Percentiles rank a stretch among this genome's conserved stretches.
phyloP scores from a whole-genome alignment of 23 tunicate genomes.

The Oikopleura vanhoeffeni region DNA sequence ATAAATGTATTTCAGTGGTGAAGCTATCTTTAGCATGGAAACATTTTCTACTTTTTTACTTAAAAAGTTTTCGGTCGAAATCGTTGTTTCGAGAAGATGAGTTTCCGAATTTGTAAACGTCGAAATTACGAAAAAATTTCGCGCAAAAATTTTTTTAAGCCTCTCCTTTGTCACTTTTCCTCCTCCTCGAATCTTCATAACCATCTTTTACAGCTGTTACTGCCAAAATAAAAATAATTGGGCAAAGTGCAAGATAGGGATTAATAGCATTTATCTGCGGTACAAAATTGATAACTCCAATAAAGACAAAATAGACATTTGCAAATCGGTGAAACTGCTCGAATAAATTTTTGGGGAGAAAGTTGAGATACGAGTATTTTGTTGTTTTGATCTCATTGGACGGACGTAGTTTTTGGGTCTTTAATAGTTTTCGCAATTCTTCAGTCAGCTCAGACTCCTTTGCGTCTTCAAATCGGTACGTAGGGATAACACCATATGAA shows the following conservation, averaged over 20 bases:
- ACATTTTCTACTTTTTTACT: too few relatives aligned
- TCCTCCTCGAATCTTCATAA: slow-evolving; percentile 77
- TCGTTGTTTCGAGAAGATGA: too few relatives aligned
- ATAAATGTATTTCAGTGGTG: too few relatives aligned
- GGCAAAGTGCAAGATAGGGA: slow-evolving; percentile 60
- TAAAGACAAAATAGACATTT: slow-evolving; percentile 73
- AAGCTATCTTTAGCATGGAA: too few relatives aligned
- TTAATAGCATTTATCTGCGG: slow-evolving; percentile 66
- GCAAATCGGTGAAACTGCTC: slow-evolving; percentile 82
- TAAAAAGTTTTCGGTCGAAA: too few relatives aligned
- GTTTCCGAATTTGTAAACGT: background rate
- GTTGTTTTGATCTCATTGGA: slow-evolving; percentile 47
- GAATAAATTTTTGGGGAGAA: slow-evolving; percentile 61
- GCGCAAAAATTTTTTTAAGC: background rate
- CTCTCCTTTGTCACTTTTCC: slow-evolving; percentile 36
- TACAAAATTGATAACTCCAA: slow-evolving; percentile 52
- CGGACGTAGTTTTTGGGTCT: background rate
- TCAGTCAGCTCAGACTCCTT: too few relatives aligned
- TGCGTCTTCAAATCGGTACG: too few relatives aligned
- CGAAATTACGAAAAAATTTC: background rate
- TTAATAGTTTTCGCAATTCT: too few relatives aligned
- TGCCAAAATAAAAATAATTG: slow-evolving; percentile 44
- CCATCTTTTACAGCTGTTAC: slow-evolving; percentile 74
- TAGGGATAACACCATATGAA: too few relatives aligned
- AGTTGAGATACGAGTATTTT: slow-evolving; percentile 46